Evolutionary conservation across 2,797 vertebrate species (phyloP).

Genomic region (Crenichthys baileyi): DNA sequence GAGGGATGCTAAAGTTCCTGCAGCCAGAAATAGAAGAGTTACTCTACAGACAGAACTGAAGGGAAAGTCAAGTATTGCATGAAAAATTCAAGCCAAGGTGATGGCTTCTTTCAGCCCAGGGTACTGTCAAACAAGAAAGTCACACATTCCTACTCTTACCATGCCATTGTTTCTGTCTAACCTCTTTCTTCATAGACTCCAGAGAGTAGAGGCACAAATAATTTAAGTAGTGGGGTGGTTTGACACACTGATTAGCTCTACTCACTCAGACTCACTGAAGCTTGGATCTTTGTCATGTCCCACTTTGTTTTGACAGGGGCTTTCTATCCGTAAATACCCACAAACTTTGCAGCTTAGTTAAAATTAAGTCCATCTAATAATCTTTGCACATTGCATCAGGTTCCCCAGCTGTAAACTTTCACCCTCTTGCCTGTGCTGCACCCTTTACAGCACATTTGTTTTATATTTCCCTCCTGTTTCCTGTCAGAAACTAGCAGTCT

Average conservation of each 20-base stretch:
- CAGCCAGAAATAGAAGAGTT: conserved; percentile 17
- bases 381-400: background rate
- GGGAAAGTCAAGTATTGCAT: conserved; percentile 54
- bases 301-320: background rate
- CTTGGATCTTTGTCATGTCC: background rate
- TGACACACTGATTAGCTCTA: conserved; percentile 4
- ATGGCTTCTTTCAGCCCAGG: conserved; percentile 58
- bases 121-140: conserved; percentile 49
- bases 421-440: background rate
- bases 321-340: conserved; percentile 5
- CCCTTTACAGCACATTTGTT: background rate
- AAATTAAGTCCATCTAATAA: background rate
- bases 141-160: conserved; percentile 23
- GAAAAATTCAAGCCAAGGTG: conserved; percentile 70
- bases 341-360: background rate
- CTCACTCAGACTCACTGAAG: background rate
- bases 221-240: conserved; percentile 28
- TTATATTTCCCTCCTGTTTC: background rate
- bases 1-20: conserved; percentile 16
- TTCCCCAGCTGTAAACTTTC: background rate
- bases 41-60: conserved; percentile 33
- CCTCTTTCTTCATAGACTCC: conserved; percentile 11
- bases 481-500: background rate
- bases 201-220: conserved; percentile 27
- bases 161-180: conserved; percentile 19